These are phyloP conservation scores for Grammomys dolichurus DNA, from an alignment of 2,113 vertebrate species.

Conservation along the genomic window DNA sequence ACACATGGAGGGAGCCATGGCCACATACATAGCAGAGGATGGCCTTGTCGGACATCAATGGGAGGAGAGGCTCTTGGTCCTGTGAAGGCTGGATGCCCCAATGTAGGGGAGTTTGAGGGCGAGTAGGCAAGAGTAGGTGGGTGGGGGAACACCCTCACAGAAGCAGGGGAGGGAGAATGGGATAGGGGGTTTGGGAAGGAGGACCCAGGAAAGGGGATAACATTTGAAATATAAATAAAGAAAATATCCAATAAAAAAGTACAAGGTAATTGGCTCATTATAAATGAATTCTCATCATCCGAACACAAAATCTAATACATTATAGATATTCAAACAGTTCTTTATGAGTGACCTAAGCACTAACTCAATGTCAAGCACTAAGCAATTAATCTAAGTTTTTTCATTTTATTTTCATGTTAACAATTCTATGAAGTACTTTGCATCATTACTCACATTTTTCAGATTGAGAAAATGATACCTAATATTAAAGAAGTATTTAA, in stretches of 20 bases:
- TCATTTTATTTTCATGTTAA: conserved; percentile 16
- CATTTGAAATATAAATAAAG: too few relatives aligned
- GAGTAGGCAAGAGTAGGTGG: too few relatives aligned
- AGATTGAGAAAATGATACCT: conserved; percentile 13
- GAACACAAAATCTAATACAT: not conserved
- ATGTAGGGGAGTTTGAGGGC: too few relatives aligned
- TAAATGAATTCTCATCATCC: not conserved
- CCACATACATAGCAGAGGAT: too few relatives aligned
- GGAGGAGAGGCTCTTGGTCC: too few relatives aligned
- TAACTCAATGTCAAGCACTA: not conserved
- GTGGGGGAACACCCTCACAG: too few relatives aligned
- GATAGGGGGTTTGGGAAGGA: too few relatives aligned
- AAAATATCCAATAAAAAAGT: not conserved
- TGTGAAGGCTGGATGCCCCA: too few relatives aligned
- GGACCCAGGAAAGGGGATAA: too few relatives aligned
- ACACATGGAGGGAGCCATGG: too few relatives aligned
- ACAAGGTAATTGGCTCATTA: not conserved
- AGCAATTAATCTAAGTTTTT: conserved; percentile 1
- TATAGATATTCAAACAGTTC: not conserved
- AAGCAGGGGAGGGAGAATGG: too few relatives aligned
- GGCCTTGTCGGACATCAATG: too few relatives aligned
- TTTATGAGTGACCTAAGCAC: conserved; percentile 21
- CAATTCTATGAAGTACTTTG: not conserved
- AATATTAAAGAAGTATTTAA: conserved; percentile 17
- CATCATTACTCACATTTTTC: not conserved